phyloP scores from a whole-genome alignment of 1,140 invertebrate genomes.

The Chymomyza costata region DNA sequence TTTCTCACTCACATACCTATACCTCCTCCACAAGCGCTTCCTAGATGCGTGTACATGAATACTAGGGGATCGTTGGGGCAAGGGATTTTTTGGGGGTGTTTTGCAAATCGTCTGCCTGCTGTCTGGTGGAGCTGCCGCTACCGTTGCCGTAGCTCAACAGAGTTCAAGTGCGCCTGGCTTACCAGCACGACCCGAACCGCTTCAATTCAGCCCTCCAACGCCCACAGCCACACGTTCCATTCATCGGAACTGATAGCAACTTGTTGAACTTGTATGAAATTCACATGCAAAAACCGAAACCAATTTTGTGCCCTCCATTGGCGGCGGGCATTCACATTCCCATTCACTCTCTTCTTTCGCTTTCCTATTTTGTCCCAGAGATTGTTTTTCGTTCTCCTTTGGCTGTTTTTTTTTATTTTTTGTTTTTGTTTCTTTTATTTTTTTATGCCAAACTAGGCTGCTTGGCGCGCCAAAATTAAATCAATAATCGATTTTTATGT shows the following conservation, averaged over 20 bases:
- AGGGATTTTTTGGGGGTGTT: too few relatives aligned
- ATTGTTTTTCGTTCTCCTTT: neutral
- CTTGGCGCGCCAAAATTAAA: conserved; percentile 19
- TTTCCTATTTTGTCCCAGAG: neutral
- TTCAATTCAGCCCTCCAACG: neutral
- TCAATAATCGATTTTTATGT: conserved; percentile 38
- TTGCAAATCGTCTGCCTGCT: conserved; percentile 35
- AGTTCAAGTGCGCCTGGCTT: conserved; percentile 32
- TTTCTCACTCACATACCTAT: neutral
- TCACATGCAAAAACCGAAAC: conserved; percentile 46
- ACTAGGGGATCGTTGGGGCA: conserved; percentile 24
- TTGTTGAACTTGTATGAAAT: conserved; percentile 43
- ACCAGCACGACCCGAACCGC: neutral
- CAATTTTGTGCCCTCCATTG: conserved; percentile 44
- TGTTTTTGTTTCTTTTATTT: conserved; percentile 15
- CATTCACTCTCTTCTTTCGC: neutral
- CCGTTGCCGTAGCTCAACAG: conserved; percentile 3
- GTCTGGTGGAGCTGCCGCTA: conserved; percentile 17
- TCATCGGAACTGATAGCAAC: conserved; percentile 45
- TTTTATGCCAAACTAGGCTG: conserved; percentile 30
- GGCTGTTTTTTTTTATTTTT: conserved; percentile 29
- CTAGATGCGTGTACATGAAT: conserved; percentile 14
- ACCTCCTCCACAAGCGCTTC: neutral
- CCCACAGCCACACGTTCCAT: conserved; percentile 9
- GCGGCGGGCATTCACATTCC: conserved; percentile 24